phyloP scores from a whole-genome alignment of 2,113 vertebrate genomes.

The Apodemus speciosus region DNA sequence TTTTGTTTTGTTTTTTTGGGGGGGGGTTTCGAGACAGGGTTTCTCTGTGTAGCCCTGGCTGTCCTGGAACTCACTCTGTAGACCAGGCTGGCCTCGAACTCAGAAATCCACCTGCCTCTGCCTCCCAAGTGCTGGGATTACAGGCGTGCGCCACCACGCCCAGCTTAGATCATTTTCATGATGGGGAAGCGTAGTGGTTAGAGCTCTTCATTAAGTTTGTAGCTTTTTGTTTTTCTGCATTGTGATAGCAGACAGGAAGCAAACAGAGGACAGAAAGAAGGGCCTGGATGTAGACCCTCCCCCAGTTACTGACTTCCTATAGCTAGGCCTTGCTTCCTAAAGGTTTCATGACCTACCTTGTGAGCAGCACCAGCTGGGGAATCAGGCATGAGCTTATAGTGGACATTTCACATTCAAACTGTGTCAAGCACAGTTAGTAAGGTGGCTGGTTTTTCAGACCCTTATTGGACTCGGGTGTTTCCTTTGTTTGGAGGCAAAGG shows the following conservation, averaged over 20 bases:
- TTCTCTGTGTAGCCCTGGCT: too few relatives aligned
- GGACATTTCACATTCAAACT: neutral
- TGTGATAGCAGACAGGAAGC: neutral
- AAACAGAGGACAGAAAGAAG: neutral
- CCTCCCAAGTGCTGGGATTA: too few relatives aligned
- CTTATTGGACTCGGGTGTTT: conserved; percentile 72
- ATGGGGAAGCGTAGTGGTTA: too few relatives aligned
- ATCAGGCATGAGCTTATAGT: too few relatives aligned
- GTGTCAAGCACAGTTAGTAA: neutral
- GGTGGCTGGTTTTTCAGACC: conserved; percentile 14
- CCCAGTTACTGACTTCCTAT: neutral
- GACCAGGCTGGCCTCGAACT: too few relatives aligned
- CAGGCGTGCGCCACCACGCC: too few relatives aligned
- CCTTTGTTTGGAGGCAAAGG: conserved; percentile 62
- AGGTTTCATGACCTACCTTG: neutral
- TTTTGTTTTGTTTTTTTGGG: too few relatives aligned
- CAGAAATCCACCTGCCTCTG: too few relatives aligned
- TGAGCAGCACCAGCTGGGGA: neutral
- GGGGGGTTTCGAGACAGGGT: too few relatives aligned
- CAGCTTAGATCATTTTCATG: neutral
- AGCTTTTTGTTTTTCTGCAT: neutral
- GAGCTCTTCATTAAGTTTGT: neutral
- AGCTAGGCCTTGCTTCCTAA: neutral
- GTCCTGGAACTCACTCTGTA: too few relatives aligned
- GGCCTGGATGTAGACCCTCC: too few relatives aligned